These are phyloP conservation scores for Ochotona princeps DNA, from an alignment of 2,113 vertebrate genomes.

Conservation along the genomic window DNA sequence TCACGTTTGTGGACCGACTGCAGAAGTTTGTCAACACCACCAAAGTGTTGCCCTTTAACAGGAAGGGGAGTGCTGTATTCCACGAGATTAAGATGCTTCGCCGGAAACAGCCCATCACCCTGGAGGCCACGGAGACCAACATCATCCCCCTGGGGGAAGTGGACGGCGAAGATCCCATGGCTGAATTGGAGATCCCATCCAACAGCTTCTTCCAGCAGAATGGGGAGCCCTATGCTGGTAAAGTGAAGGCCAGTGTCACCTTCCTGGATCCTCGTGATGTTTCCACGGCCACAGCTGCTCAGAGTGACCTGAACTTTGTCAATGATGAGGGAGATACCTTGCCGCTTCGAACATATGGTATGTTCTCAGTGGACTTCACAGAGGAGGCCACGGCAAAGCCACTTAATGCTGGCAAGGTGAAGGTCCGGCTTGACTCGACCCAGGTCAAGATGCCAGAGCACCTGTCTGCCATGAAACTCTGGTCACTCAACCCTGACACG, in stretches of 20 bases:
- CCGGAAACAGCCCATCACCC: slow-evolving; percentile 90
- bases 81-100: slow-evolving; percentile 96
- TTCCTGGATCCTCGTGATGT: slow-evolving; percentile 96
- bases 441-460: slow-evolving; percentile 96
- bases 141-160: slow-evolving; percentile 93
- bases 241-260: slow-evolving; percentile 95
- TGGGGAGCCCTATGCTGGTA: slow-evolving; percentile 93
- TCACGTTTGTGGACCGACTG: slow-evolving; percentile 96
- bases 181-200: slow-evolving; percentile 94
- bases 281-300: slow-evolving; percentile 91
- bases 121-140: slow-evolving; percentile 91
- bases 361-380: slow-evolving; percentile 98
- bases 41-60: slow-evolving; percentile 96
- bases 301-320: slow-evolving; percentile 96
- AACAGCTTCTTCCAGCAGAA: slow-evolving; percentile 94
- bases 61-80: slow-evolving; percentile 94
- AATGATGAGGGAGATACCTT: slow-evolving; percentile 93
- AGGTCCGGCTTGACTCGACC: slow-evolving; percentile 93
- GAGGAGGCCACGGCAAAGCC: slow-evolving; percentile 89
- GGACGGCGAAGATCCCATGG: slow-evolving; percentile 91
- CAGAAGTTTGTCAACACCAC: slow-evolving; percentile 98
- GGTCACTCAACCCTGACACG: slow-evolving; percentile 97
- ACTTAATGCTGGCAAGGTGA: slow-evolving; percentile 95
- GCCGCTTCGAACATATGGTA: slow-evolving; percentile 95
- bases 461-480: slow-evolving; percentile 93